Evolutionary conservation across 2,888 invertebrate genomes (phyloP).

Genomic region (Troilus luridus): DNA sequence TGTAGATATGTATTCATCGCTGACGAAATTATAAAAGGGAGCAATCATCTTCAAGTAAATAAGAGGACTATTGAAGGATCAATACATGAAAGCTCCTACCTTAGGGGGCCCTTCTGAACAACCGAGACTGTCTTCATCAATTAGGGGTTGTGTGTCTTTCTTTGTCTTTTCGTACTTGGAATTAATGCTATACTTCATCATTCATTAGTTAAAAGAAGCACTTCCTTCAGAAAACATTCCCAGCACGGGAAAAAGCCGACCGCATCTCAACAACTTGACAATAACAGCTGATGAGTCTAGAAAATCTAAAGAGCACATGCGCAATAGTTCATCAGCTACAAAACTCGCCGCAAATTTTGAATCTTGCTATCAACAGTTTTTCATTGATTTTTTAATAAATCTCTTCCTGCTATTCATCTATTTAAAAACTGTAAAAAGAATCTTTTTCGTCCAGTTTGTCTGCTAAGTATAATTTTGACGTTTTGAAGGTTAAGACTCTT

Average conservation of each 20-base stretch:
- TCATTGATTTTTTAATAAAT: background rate
- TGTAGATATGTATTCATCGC: background rate
- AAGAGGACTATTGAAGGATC: constrained; percentile 55
- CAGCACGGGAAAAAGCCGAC: constrained; percentile 56
- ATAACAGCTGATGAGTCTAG: constrained; percentile 41
- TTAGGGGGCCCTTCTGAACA: constrained; percentile 63
- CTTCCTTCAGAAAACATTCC: constrained; percentile 15
- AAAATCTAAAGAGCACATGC: constrained; percentile 2
- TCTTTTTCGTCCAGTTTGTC: background rate
- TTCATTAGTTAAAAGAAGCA: constrained; percentile 59
- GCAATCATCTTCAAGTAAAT: constrained; percentile 42
- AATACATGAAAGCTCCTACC: constrained; percentile 61
- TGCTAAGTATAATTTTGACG: background rate
- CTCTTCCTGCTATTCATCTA: background rate
- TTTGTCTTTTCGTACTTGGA: constrained; percentile 70
- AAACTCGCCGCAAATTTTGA: constrained; percentile 22
- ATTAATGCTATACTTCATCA: constrained; percentile 69
- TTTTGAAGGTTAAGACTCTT: background rate
- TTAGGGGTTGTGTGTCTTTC: constrained; percentile 67
- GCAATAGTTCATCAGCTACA: background rate
- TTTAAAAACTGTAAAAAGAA: background rate
- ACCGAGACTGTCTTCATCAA: constrained; percentile 64
- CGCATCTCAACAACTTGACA: constrained; percentile 26
- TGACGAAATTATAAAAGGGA: constrained; percentile 8
- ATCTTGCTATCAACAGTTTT: background rate